Evolutionary conservation across 2,888 invertebrate genomes (phyloP), one percentile per base, ranked within the genome.

Genomic region (Esperia sulphurella): DNA sequence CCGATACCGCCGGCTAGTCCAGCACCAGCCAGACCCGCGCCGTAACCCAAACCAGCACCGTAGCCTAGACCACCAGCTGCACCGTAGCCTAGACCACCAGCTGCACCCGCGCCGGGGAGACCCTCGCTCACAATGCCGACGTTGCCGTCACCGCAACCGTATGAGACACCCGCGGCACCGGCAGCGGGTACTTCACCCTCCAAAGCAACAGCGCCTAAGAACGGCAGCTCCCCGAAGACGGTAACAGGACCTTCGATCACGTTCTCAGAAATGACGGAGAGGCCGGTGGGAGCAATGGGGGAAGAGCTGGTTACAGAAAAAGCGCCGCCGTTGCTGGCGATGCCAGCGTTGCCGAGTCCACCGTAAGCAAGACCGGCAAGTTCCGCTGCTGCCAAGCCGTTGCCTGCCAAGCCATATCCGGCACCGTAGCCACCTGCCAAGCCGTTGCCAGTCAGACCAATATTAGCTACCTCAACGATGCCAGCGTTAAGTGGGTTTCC

Each of bases 61-160:
- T n/a, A n/a, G n/a, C n/a, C n/a, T n/a, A n/a, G 54, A 37, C 57
- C 57, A 10, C 49, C 51, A 0, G 57, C 51, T 12, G 51, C n/a
- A n/a, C n/a, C n/a, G n/a, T n/a, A n/a, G n/a, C n/a, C n/a, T n/a
- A n/a, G 54, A 37, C 57, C 57, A 10, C 49, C 51, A 0, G 57
- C 51, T 12, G 51, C 60, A 13, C 49, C 58, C 47, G 58, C 54
- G 51, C 42, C 33, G 10, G 54, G 41, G 37, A 57, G 58, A 47
- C 65, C 66, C 28, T 71, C 69, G 41, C 54, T 60, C 9, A 67
- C 55, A 46, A 71, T 71, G 2, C 67, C 72, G 1, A 72, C 48
- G 9, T 48, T 35, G 30, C 49, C 37, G 31, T 33, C 39, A 39
- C 5, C 29, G 35, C 76, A 75, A 35, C 51, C 39, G 8, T 13